phyloP scores from a whole-genome alignment of 2,797 vertebrate genomes.

The Sebastes itinus region DNA sequence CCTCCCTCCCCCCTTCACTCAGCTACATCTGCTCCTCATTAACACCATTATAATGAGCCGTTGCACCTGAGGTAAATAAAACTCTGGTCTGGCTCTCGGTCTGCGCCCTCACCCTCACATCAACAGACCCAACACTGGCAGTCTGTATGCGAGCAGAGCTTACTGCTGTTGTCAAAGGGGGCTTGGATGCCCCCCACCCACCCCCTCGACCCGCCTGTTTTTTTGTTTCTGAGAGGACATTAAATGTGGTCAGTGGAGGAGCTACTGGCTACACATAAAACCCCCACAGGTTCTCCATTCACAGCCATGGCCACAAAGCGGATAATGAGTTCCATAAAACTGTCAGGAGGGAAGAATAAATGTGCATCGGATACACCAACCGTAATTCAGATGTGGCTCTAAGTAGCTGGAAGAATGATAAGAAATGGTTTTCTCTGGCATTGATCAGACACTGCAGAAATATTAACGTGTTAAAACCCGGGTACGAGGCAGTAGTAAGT shows the following conservation, averaged over 20 bases:
- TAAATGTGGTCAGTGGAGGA: constrained; percentile 85
- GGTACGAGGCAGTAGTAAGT: constrained; percentile 87
- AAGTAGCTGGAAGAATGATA: constrained; percentile 99
- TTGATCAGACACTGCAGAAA: constrained; percentile 95
- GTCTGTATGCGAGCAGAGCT: constrained; percentile 47
- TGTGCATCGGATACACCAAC: constrained; percentile 92
- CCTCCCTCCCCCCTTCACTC: constrained; percentile 24
- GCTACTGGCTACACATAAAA: constrained; percentile 91
- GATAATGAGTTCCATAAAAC: constrained; percentile 99
- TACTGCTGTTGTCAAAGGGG: constrained; percentile 48
- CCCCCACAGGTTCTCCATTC: constrained; percentile 88
- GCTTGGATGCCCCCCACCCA: constrained; percentile 34
- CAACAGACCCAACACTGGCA: constrained; percentile 49
- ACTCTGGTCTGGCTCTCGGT: constrained; percentile 56
- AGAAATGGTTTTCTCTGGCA: constrained; percentile 96
- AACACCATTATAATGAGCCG: constrained; percentile 81
- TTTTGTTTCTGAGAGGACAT: constrained; percentile 71
- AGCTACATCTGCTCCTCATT: constrained; percentile 84
- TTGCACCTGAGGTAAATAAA: constrained; percentile 83
- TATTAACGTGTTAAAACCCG: constrained; percentile 91
- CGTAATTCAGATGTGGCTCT: constrained; percentile 97
- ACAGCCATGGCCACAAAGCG: constrained; percentile 95
- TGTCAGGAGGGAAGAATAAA: constrained; percentile 95
- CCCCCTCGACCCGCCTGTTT: constrained; percentile 32
- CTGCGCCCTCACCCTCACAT: constrained; percentile 51